Evolutionary conservation across 2,797 vertebrate genomes (phyloP).

Genomic region (Lagothrix lagotricha): DNA sequence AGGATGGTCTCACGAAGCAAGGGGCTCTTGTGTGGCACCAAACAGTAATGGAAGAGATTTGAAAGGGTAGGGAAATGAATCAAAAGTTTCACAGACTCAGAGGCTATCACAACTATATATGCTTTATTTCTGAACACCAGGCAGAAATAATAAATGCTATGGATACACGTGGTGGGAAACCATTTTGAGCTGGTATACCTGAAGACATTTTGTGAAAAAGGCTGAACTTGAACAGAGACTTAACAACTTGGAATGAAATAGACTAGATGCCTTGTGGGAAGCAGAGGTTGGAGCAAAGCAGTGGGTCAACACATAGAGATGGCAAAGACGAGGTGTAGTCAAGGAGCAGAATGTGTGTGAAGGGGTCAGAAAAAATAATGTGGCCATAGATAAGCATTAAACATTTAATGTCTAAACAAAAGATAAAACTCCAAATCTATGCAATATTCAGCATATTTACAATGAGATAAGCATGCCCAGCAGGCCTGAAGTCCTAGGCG

Average conservation of each 20-base stretch:
- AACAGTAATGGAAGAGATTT: not conserved
- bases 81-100: not conserved
- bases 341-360: not conserved
- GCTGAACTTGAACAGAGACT: not conserved
- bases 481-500: not conserved
- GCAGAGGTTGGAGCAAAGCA: not conserved
- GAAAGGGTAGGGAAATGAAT: not conserved
- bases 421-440: not conserved
- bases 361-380: not conserved
- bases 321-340: not conserved
- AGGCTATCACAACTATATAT: not conserved
- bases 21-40: too few species aligned
- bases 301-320: not conserved
- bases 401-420: not conserved
- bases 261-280: not conserved
- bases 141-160: not conserved
- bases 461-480: not conserved
- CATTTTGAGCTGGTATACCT: not conserved
- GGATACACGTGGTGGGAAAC: not conserved
- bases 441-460: not conserved
- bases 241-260: not conserved
- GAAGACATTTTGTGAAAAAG: not conserved
- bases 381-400: not conserved
- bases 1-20: not conserved
- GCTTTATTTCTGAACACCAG: not conserved